phyloP scores from a whole-genome alignment of 1,140 invertebrate genomes.

The Ceratosolen solmsi region DNA sequence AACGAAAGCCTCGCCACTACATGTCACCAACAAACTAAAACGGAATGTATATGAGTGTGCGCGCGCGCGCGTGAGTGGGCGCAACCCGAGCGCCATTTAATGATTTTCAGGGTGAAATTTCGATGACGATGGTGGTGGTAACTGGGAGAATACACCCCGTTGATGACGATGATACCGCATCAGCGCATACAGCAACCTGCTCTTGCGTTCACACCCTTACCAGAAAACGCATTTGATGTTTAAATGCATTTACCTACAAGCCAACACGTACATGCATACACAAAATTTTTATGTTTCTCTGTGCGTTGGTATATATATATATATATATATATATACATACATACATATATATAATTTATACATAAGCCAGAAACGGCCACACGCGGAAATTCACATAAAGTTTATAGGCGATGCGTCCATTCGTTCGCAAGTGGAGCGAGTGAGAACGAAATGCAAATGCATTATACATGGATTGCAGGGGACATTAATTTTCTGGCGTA shows the following conservation, averaged over 20 bases:
- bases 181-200: background rate
- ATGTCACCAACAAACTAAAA: slow-evolving; percentile 16
- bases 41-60: slow-evolving; percentile 49
- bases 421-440: slow-evolving; percentile 59
- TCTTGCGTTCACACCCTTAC: background rate
- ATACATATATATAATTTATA: background rate
- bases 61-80: slow-evolving; percentile 68
- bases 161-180: background rate
- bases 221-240: slow-evolving; percentile 38
- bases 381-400: slow-evolving; percentile 66
- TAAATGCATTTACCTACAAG: background rate
- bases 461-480: slow-evolving; percentile 75
- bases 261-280: background rate
- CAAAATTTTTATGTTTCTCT: background rate
- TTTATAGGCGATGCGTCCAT: slow-evolving; percentile 71
- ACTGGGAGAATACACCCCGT: background rate
- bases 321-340: background rate
- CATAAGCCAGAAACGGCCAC: background rate
- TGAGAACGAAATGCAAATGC: slow-evolving; percentile 71
- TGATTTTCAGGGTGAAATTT: slow-evolving; percentile 70
- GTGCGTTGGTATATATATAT: too few species aligned
- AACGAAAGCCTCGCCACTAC: slow-evolving; percentile 50
- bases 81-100: slow-evolving; percentile 61
- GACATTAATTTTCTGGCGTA: slow-evolving; percentile 74
- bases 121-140: slow-evolving; percentile 63